Base-by-base conservation (phyloP, 2,797 vertebrate species). In the Cheirogaleus major region DNA sequence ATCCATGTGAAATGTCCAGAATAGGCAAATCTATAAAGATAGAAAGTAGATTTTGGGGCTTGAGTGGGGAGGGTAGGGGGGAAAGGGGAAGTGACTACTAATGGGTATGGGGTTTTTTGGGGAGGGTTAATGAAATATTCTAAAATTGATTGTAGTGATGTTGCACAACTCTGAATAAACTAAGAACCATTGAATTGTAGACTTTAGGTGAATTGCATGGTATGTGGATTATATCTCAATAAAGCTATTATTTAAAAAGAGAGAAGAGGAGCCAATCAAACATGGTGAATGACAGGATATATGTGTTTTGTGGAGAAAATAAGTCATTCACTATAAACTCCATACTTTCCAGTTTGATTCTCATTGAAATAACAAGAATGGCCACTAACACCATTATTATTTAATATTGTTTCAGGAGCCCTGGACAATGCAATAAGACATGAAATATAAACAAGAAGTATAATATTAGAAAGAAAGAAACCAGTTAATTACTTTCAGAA, bases 361-460 rank as follows among this genome's bases (percentile, higher is more conserved):
- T 94, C 75, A 55, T 3, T 76, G 50, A 93, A 97, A 80, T 83
- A 95, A 72, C 57, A 94, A 93, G 52, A 93, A 70, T 73, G n/a
- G 38, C 59, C 9, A 50, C 25, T 45, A 72, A 43, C 5, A 85
- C 22, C 45, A 41, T 94, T 59, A 69, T 86, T 89, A 89, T 27
- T 73, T 91, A 63, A 52, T 70, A 75, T 22, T 96, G 35, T 86
- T 84, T 70, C 70, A 89, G 52, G 76, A 87, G 50, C 10, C 3
- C 50, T 90, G 35, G 27, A 32, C 32, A 14, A 80, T 90, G 15
- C 59, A 91, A 41, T 82, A 82, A 89, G 69, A 67, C 55, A 79
- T 69, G 55, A 92, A 82, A 67, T 13, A 69, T 87, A 73, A 81
- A 81, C 11, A 52, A 81, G 67, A 80, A 32, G 2, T 69, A 85